phyloP scores from a whole-genome alignment of 2,113 vertebrate genomes.

The Mellivora capensis region DNA sequence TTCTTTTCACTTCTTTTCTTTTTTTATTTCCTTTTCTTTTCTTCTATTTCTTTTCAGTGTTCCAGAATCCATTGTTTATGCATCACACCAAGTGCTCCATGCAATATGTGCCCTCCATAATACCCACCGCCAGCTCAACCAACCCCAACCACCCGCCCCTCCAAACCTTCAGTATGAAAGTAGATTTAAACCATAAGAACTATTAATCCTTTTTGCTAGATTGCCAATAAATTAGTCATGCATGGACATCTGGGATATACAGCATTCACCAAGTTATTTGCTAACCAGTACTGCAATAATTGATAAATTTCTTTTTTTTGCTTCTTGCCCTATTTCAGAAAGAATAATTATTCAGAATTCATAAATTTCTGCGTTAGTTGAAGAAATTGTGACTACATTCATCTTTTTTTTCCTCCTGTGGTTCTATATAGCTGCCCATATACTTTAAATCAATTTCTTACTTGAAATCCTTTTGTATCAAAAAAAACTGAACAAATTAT shows the following conservation, averaged over 20 bases:
- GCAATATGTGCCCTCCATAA: too few relatives aligned
- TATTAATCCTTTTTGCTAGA: not conserved
- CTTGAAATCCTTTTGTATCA: not conserved
- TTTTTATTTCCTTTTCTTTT: too few relatives aligned
- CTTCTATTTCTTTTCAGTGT: too few relatives aligned
- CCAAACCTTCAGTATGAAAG: not conserved
- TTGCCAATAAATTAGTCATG: not conserved
- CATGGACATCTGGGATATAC: rapidly evolving
- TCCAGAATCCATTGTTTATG: too few relatives aligned
- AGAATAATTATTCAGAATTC: not conserved
- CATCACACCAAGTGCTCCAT: too few relatives aligned
- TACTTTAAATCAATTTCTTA: not conserved
- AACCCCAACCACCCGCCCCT: too few relatives aligned
- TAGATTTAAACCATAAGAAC: not conserved
- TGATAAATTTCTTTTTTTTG: not conserved
- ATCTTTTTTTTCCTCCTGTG: not conserved
- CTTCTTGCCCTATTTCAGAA: not conserved
- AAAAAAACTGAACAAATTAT: not conserved
- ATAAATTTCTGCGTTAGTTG: not conserved
- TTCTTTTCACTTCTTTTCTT: too few relatives aligned
- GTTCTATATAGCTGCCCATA: not conserved
- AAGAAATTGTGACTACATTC: not conserved
- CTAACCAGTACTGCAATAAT: not conserved
- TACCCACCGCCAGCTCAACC: too few relatives aligned
- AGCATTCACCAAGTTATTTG: not conserved